These are phyloP conservation scores for Apus apus DNA, from an alignment of 2,113 vertebrate species.

Conservation along the genomic window DNA sequence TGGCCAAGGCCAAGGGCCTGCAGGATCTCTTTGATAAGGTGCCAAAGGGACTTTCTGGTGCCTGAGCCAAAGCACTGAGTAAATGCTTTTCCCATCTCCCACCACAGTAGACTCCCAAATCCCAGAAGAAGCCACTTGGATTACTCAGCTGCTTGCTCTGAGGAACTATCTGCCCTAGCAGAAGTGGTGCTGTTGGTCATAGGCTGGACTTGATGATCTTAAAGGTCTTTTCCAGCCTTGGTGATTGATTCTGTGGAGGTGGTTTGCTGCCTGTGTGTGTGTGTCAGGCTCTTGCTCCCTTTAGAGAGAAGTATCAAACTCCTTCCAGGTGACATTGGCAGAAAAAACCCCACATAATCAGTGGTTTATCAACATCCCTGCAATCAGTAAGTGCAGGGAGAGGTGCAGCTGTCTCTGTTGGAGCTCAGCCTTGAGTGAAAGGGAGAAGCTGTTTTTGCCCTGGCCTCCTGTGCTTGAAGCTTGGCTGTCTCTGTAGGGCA, in stretches of 20 bases:
- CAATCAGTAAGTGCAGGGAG: slow-evolving; percentile 46
- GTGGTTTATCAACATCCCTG: slow-evolving; percentile 23
- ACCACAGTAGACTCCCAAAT: background rate
- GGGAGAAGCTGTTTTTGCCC: background rate
- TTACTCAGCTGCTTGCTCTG: rapidly evolving
- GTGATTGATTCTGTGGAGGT: no score
- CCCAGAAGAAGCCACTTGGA: background rate
- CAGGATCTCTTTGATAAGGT: background rate
- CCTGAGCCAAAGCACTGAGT: background rate
- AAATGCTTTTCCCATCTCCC: background rate
- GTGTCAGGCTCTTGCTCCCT: background rate
- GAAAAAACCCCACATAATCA: slow-evolving; percentile 45
- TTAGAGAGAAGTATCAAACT: slow-evolving; percentile 6
- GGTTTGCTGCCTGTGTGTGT: no score
- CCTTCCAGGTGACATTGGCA: slow-evolving; percentile 44
- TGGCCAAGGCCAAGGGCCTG: background rate
- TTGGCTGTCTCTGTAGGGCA: background rate
- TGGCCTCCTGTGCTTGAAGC: background rate
- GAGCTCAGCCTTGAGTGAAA: background rate
- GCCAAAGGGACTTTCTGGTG: background rate
- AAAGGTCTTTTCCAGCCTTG: no score
- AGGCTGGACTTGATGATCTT: no score
- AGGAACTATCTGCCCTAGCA: background rate
- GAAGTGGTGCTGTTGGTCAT: background rate
- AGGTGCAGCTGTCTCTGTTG: background rate